Evolutionary conservation across 2,888 invertebrate species (phyloP), one percentile per base, ranked within the genome.

Genomic region (Caenorhabditis auriculariae): DNA sequence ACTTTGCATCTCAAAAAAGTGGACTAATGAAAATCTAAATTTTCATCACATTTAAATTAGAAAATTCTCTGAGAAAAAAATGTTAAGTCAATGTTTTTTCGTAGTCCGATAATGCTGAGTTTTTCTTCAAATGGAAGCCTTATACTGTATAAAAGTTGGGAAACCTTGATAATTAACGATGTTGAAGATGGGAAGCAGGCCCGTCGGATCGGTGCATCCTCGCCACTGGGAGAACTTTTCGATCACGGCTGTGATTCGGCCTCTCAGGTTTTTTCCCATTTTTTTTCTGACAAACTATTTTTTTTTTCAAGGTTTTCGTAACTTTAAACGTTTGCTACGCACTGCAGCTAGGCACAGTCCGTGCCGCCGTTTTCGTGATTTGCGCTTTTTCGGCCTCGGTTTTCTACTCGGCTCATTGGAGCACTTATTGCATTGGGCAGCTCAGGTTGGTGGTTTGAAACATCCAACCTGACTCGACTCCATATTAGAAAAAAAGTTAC

Each of bases 321-420:
- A 91, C 93, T 1, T 84, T 98, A 12, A 93, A 95, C 15, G 91
- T 92, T 0, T 93, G 93, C 82, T 89, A 91, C 80, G 90, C 94
- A 28, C 89, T 95, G 57, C 91, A 92, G 82, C 85, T 98, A 68
- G 98, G 98, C 5, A 87, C 89, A 77, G 89, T 90, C 83, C 93
- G 93, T 17, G 89, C 89, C 57, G 91, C 93, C 89, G 90, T 96
- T 88, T 92, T 96, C 85, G 91, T 93, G 83, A 88, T 93, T 87
- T 92, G 92, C 83, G 91, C 95, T 83, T 89, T 91, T 84, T 93
- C 93, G 35, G 90, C 93, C 86, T 89, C 91, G 26, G 85, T 96
- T 61, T 99, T 98, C 86, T 99, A 98, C 85, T 91, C 91, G 83
- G 96, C 98, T 19, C 98, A 99, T 84, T 99, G 98, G 98, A 95